Base-by-base conservation (phyloP, 1,140 invertebrate genomes). In the Drosophila repleta region DNA sequence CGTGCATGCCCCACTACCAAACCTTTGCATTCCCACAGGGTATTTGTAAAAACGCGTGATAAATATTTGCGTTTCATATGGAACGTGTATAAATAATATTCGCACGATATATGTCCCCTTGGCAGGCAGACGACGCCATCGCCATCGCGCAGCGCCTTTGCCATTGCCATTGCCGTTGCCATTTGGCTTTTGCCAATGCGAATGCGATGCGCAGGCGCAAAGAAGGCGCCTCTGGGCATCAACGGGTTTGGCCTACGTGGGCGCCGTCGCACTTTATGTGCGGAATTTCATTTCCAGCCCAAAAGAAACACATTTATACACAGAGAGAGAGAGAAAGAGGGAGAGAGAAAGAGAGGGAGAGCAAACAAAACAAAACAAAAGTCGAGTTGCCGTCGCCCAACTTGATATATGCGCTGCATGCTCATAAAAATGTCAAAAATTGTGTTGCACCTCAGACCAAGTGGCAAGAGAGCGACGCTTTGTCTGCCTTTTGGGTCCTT, bases 341-440 rank as follows among this genome's bases (percentile, higher is more conserved):
- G 4, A 17, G 3, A 7, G 39, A 2, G n/a, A 43, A 61, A 66
- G 48, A 53, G 53, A 26, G 60, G 67, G n/a, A 29, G 39, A 20
- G 4, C 53, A 56, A 55, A 39, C 26, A 37, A 53, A 53, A 58
- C 65, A 60, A 72, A 60, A 69, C 52, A 71, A 60, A 72, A 67
- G 39, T 35, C 71, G 63, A 74, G 65, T 67, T 56, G 58, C 53
- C 35, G 71, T 69, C 72, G 57, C 41, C 79, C 84, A 90, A 91
- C 75, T 91, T 91, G 82, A 91, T 90, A 91, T 91, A 91, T 91
- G 90, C 76, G 82, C 77, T 87, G 63, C 64, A 74, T 79, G 83
- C 90, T 91, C 90, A 91, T 91, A 91, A 91, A 91, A 91, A 91
- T 91, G 90, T 91, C 90, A 91, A 90, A 90, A 90, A 89, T 74